Percentiles rank a stretch among this genome's conserved stretches.
phyloP scores from a whole-genome alignment of 2,888 invertebrate species.

The Neocrepidodera transversa region DNA sequence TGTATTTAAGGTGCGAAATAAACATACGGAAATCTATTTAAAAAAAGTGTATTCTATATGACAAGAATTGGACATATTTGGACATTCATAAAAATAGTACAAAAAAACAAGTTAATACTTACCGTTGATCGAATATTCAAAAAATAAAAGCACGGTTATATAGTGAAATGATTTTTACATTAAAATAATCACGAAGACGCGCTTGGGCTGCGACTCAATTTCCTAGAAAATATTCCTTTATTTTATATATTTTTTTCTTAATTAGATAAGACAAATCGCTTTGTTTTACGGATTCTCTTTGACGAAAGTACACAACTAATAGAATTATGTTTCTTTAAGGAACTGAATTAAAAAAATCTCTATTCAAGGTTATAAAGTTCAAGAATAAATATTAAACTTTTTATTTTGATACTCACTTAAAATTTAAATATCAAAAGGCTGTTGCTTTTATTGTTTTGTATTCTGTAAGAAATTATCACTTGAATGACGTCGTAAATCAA shows the following conservation, averaged over 20 bases:
- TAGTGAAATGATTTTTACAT: slow-evolving; percentile 30
- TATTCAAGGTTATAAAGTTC: slow-evolving; percentile 23
- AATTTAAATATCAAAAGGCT: too few species aligned
- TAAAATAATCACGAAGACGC: slow-evolving; percentile 36
- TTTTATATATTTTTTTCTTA: slow-evolving; percentile 36
- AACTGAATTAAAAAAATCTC: slow-evolving; percentile 11
- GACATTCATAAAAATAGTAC: too few species aligned
- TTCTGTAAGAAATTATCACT: too few species aligned
- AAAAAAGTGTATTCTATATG: too few species aligned
- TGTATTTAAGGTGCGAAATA: too few species aligned
- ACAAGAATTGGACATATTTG: too few species aligned
- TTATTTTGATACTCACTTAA: background rate
- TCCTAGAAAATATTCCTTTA: slow-evolving; percentile 8
- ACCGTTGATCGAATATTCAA: slow-evolving; percentile 22
- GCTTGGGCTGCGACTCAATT: slow-evolving; percentile 41
- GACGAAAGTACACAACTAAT: slow-evolving; percentile 28
- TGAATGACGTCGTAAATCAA: too few species aligned
- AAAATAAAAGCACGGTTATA: slow-evolving; percentile 31
- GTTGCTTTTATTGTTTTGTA: too few species aligned
- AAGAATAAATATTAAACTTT: background rate
- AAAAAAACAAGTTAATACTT: too few species aligned
- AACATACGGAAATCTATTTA: too few species aligned
- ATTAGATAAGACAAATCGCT: slow-evolving; percentile 38
- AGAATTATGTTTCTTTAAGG: slow-evolving; percentile 34
- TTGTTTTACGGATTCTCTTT: slow-evolving; percentile 43